Evolutionary conservation across 2,888 invertebrate genomes (phyloP).

Genomic region (Hymenopus coronatus): DNA sequence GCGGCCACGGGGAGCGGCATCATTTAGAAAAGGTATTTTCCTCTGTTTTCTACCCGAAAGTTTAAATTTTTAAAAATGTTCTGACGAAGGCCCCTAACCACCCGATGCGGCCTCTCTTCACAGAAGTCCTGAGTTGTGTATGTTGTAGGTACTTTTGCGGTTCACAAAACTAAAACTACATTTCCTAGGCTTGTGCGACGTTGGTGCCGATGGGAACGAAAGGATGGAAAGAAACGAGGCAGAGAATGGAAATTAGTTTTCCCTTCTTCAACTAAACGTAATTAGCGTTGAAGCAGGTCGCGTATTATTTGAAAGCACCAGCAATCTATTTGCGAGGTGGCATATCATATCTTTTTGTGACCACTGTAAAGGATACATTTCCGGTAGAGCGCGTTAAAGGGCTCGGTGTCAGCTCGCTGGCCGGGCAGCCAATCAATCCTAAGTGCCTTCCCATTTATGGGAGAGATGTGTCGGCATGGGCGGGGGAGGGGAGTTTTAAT

Average conservation of each 20-base stretch:
- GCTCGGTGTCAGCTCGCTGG: not conserved
- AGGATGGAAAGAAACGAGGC: not conserved
- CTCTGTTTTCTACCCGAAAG: no score
- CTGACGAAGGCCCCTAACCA: no score
- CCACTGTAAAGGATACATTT: not conserved
- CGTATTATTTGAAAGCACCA: not conserved
- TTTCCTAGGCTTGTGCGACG: no score
- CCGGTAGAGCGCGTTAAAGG: not conserved
- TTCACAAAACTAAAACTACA: no score
- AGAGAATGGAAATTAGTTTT: not conserved
- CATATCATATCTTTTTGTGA: not conserved
- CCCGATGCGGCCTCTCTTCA: no score
- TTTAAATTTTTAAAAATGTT: no score
- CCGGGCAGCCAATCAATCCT: conserved; percentile 1
- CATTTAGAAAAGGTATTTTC: no score
- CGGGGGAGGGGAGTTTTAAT: conserved; percentile 2
- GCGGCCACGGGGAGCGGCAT: no score
- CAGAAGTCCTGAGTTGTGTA: no score
- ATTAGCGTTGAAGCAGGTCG: not conserved
- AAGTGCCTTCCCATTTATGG: conserved; percentile 13
- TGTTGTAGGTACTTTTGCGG: no score
- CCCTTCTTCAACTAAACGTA: not conserved
- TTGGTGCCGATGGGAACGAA: not conserved
- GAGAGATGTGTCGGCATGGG: not conserved
- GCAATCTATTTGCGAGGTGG: not conserved